Percentiles rank a stretch among this genome's conserved stretches.
Conservation (phyloP, 2,888 invertebrate genomes). For the Odontocolon sp. region DNA sequence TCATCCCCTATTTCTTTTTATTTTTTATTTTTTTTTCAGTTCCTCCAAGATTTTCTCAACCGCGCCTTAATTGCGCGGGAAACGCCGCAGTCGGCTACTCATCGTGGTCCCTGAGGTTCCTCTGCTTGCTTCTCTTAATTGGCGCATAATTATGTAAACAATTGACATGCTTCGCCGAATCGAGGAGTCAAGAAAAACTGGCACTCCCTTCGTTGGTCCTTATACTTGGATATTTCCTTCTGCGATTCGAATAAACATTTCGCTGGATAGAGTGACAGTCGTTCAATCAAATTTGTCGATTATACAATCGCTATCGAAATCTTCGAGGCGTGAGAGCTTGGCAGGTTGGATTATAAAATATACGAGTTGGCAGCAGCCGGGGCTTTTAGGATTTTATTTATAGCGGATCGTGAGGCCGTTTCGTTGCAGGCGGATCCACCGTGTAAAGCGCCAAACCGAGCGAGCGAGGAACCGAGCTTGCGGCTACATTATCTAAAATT, state of each 20-base stretch:
- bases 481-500: conserved; percentile 81
- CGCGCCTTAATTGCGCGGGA: conserved; percentile 78
- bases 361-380: conserved; percentile 47
- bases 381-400: conserved; percentile 60
- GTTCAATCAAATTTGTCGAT: not conserved
- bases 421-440: conserved; percentile 47
- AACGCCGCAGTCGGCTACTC: conserved; percentile 67
- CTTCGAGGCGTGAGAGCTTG: not conserved
- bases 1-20: not conserved
- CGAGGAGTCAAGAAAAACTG: conserved; percentile 6
- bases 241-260: too few species aligned
- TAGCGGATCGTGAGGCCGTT: conserved; percentile 58
- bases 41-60: conserved; percentile 77
- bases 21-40: conserved; percentile 61
- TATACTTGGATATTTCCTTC: conserved; percentile 19
- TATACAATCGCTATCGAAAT: conserved; percentile 5
- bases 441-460: conserved; percentile 46
- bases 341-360: conserved; percentile 30
- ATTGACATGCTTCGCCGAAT: conserved; percentile 65
- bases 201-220: conserved; percentile 30
- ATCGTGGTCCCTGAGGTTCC: conserved; percentile 65
- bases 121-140: conserved; percentile 74
- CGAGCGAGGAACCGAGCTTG: conserved; percentile 74
- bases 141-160: conserved; percentile 79
- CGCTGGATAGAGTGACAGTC: too few species aligned